Conservation (phyloP, 1,140 invertebrate genomes). For the Magallana gigas region DNA sequence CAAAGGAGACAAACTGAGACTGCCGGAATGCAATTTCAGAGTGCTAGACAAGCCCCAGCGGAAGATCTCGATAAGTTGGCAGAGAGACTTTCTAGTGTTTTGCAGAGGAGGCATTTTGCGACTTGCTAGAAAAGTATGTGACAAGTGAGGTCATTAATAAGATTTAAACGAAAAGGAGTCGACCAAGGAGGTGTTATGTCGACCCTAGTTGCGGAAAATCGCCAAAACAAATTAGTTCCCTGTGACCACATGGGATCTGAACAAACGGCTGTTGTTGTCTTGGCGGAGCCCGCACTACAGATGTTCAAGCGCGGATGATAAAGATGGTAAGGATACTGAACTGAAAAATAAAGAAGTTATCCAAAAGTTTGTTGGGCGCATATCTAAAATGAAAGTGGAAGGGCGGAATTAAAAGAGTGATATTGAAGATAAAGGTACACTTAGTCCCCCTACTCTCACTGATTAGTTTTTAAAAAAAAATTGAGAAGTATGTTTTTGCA, state of each 20-base stretch:
- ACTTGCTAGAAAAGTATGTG: slow-evolving; percentile 47
- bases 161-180: slow-evolving; percentile 50
- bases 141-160: slow-evolving; percentile 44
- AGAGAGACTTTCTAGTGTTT: slow-evolving; percentile 44
- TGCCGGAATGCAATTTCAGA: slow-evolving; percentile 43
- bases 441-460: too few species aligned
- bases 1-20: slow-evolving; percentile 50
- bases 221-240: neutral
- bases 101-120: slow-evolving; percentile 44
- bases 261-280: slow-evolving; percentile 17
- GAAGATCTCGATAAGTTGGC: slow-evolving; percentile 55
- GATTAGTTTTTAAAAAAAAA: too few species aligned
- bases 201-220: neutral
- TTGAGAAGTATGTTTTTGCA: too few species aligned
- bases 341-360: neutral
- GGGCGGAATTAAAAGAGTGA: too few species aligned
- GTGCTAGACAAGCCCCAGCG: slow-evolving; percentile 43
- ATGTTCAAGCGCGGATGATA: neutral
- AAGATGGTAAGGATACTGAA: neutral
- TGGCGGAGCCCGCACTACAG: neutral
- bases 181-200: neutral
- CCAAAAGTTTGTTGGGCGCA: too few species aligned
- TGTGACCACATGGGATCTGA: slow-evolving; percentile 5
- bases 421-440: too few species aligned
- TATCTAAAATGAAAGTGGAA: too few species aligned